These are phyloP conservation scores for Aphodius sticticus DNA, from an alignment of 2,888 invertebrate genomes.

Conservation along the genomic window DNA sequence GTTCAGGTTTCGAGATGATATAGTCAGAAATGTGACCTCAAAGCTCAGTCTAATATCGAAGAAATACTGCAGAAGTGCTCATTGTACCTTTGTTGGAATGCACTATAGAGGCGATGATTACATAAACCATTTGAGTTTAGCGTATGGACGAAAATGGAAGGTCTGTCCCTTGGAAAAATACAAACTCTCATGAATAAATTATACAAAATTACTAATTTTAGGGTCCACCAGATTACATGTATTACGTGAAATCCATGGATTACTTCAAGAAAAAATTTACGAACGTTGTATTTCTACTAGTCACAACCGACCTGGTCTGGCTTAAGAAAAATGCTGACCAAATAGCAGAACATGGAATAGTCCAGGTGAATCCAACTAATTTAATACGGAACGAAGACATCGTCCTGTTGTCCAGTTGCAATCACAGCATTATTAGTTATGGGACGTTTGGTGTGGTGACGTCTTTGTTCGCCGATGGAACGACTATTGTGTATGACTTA, in stretches of 20 bases:
- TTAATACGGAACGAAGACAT: conserved; percentile 35
- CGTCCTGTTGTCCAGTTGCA: conserved; percentile 39
- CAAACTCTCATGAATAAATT: not conserved
- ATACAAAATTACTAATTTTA: conserved; percentile 26
- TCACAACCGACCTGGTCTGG: conserved; percentile 38
- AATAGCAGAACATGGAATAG: conserved; percentile 25
- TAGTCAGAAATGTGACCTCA: conserved; percentile 29
- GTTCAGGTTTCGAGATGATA: conserved; percentile 33
- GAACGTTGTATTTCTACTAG: conserved; percentile 39
- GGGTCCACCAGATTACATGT: conserved; percentile 35
- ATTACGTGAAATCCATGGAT: conserved; percentile 41
- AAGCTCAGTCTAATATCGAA: conserved; percentile 19
- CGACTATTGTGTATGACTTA: conserved; percentile 40
- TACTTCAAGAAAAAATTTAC: conserved; percentile 37
- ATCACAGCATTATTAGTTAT: conserved; percentile 42
- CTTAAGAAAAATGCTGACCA: conserved; percentile 25
- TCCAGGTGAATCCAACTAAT: conserved; percentile 34
- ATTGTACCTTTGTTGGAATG: conserved; percentile 33
- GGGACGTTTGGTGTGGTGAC: conserved; percentile 40
- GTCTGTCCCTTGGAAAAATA: no score
- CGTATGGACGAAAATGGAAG: conserved; percentile 18
- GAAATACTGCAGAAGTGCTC: conserved; percentile 26
- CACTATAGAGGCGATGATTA: conserved; percentile 41
- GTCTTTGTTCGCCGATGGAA: conserved; percentile 38
- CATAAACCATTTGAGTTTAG: conserved; percentile 16